Evolutionary conservation across 2,888 invertebrate genomes (phyloP).

Genomic region (Homarus gammarus): DNA sequence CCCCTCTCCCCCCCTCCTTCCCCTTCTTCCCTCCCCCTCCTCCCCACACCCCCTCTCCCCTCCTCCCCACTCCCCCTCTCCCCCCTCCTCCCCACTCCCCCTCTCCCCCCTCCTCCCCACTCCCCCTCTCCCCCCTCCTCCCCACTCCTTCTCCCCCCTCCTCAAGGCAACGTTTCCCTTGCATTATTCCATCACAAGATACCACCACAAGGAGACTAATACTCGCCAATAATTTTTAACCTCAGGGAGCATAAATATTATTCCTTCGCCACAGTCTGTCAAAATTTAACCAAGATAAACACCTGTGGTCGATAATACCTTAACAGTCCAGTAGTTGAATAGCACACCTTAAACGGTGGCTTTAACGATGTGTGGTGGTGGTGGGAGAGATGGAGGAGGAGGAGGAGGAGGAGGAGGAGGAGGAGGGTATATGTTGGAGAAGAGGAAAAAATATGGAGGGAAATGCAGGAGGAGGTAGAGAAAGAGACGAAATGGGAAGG

Average conservation of each 20-base stretch:
- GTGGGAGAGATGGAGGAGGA: no score
- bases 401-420: not conserved
- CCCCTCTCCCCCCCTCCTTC: not conserved
- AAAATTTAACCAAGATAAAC: no score
- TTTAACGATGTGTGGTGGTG: no score
- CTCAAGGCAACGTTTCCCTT: no score
- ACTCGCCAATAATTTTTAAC: no score
- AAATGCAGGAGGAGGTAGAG: constrained; percentile 5
- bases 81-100: not conserved
- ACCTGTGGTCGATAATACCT: not conserved
- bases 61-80: not conserved
- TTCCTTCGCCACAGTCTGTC: no score
- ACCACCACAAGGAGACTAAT: no score
- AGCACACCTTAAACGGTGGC: no score
- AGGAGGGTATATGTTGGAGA: not conserved
- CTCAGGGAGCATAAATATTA: no score
- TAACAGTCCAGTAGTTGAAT: no score
- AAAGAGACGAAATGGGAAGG: not conserved
- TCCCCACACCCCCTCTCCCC: not conserved
- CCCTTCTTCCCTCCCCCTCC: not conserved
- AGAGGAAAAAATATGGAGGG: not conserved
- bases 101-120: no score
- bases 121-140: not conserved
- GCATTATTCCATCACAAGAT: no score
- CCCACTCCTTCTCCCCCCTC: not conserved